phyloP scores from a whole-genome alignment of 2,888 invertebrate species.

The Rotaria macrura region DNA sequence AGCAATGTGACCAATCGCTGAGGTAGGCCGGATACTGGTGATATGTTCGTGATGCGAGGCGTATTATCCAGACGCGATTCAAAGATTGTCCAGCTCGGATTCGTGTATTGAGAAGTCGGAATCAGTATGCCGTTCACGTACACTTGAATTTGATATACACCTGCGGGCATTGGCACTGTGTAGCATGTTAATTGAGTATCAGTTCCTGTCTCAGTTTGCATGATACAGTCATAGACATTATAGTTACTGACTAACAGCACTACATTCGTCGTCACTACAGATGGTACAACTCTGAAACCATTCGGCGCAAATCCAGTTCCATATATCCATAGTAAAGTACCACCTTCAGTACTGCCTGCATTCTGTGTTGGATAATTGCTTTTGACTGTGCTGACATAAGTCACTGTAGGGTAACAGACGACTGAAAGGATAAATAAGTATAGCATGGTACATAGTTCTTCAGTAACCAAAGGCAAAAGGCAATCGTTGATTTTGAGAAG shows the following conservation, averaged over 20 bases:
- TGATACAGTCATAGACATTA: constrained; percentile 13
- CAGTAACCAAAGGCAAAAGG: too few relatives aligned
- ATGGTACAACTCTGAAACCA: constrained; percentile 19
- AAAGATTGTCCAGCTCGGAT: neutral
- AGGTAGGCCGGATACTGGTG: too few relatives aligned
- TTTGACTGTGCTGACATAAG: too few relatives aligned
- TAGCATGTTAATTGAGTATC: constrained; percentile 26
- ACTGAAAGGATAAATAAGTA: too few relatives aligned
- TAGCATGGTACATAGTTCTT: too few relatives aligned
- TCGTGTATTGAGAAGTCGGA: constrained; percentile 21
- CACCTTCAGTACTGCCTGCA: constrained; percentile 8
- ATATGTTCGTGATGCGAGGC: too few relatives aligned
- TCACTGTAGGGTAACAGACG: too few relatives aligned
- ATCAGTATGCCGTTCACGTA: constrained; percentile 24
- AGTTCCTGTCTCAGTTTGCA: constrained; percentile 26
- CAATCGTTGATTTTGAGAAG: too few relatives aligned
- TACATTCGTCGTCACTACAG: neutral
- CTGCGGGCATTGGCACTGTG: constrained; percentile 19
- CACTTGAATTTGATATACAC: neutral
- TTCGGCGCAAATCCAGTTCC: constrained; percentile 25
- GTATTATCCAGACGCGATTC: too few relatives aligned
- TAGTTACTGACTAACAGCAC: neutral
- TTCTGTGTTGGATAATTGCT: too few relatives aligned
- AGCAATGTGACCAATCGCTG: too few relatives aligned
- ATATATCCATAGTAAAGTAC: constrained; percentile 27